A percentile compares a stretch with the other conserved stretches of the same genome.
Evolutionary conservation across 2,888 invertebrate species (phyloP).

Genomic region (Polydrusus tereticollis): DNA sequence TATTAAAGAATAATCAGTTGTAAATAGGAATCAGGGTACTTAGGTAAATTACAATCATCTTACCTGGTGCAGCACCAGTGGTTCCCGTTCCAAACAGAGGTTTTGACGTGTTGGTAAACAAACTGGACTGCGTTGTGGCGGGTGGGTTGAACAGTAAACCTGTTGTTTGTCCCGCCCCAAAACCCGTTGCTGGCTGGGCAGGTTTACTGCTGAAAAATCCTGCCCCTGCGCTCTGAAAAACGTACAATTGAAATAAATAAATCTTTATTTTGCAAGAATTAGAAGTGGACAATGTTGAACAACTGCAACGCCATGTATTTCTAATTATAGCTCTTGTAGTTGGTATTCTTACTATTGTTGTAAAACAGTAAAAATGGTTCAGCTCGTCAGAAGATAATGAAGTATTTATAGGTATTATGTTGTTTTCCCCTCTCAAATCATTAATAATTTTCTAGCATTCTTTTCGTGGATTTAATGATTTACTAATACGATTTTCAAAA

Average conservation of each 20-base stretch:
- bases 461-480: too few relatives aligned
- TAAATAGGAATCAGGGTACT: neutral
- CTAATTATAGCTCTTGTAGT: too few relatives aligned
- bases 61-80: slow-evolving; percentile 52
- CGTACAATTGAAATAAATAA: neutral
- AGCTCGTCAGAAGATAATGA: too few relatives aligned
- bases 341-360: too few relatives aligned
- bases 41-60: neutral
- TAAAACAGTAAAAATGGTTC: too few relatives aligned
- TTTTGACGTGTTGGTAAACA: slow-evolving; percentile 60
- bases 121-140: slow-evolving; percentile 55
- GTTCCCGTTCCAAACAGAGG: slow-evolving; percentile 58
- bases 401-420: too few relatives aligned
- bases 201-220: slow-evolving; percentile 67
- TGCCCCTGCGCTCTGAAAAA: slow-evolving; percentile 60
- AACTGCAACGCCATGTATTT: too few relatives aligned
- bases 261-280: too few relatives aligned
- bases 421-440: too few relatives aligned
- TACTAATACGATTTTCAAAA: too few relatives aligned
- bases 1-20: slow-evolving; percentile 1
- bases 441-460: too few relatives aligned
- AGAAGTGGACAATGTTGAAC: too few relatives aligned
- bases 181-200: slow-evolving; percentile 67
- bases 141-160: slow-evolving; percentile 62
- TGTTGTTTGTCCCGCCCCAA: slow-evolving; percentile 60